These are phyloP conservation scores for Anisognathus igniventris DNA, from an alignment of 2,797 vertebrate species.

Conservation along the genomic window DNA sequence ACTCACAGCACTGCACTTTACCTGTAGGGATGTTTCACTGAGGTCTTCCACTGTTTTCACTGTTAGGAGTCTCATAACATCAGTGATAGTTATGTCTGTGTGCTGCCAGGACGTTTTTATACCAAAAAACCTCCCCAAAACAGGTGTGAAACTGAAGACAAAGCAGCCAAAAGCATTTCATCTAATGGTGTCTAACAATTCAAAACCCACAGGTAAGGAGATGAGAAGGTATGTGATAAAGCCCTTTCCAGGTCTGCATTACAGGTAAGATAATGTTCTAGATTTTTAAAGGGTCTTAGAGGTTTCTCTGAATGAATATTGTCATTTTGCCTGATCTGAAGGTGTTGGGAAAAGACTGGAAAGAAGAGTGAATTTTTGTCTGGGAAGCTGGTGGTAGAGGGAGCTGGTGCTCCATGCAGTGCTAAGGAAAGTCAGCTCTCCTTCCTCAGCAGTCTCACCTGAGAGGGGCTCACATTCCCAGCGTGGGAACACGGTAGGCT, in stretches of 20 bases:
- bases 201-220: background rate
- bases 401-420: background rate
- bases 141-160: background rate
- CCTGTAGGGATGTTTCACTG: background rate
- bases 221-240: background rate
- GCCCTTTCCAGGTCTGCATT: background rate
- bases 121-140: background rate
- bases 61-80: background rate
- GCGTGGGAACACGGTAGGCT: background rate
- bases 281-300: fast-evolving
- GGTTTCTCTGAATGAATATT: fast-evolving
- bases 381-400: background rate
- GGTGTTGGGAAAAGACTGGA: background rate
- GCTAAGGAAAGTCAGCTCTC: background rate
- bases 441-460: background rate
- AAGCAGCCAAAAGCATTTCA: background rate
- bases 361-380: background rate
- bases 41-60: background rate
- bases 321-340: background rate
- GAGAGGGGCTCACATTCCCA: fast-evolving
- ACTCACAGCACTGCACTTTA: background rate
- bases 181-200: background rate
- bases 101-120: background rate
- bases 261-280: background rate
- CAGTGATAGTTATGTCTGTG: background rate